Evolutionary conservation across 2,888 invertebrate species (phyloP).

Genomic region (Rotaria sp.): DNA sequence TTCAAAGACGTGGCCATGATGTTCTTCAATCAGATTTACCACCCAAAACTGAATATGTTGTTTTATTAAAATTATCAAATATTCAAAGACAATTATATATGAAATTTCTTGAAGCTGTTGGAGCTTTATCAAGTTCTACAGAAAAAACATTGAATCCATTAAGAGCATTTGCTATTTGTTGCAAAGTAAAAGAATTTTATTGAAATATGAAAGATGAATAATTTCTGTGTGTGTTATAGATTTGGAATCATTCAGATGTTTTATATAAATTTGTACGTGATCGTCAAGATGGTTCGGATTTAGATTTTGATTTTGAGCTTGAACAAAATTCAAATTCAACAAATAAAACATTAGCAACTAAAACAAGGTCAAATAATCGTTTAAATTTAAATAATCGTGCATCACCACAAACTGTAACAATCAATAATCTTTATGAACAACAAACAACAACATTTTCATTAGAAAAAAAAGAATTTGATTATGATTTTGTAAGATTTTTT

Average conservation of each 20-base stretch:
- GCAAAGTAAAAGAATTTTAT: conserved; percentile 64
- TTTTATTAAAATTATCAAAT: conserved; percentile 78
- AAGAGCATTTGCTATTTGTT: conserved; percentile 94
- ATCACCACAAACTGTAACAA: background rate
- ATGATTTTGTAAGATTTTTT: conserved; percentile 46
- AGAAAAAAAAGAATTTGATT: conserved; percentile 44
- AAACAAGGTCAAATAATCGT: background rate
- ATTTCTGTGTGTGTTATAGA: conserved; percentile 47
- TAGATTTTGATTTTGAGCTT: conserved; percentile 46
- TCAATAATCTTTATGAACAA: background rate
- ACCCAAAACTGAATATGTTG: conserved; percentile 85
- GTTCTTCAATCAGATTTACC: conserved; percentile 83
- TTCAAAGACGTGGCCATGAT: conserved; percentile 73
- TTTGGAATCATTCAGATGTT: conserved; percentile 59
- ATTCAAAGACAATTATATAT: conserved; percentile 84
- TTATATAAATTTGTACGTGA: conserved; percentile 50
- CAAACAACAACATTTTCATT: conserved; percentile 38
- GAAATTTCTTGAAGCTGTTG: conserved; percentile 70
- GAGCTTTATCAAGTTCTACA: conserved; percentile 32
- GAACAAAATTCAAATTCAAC: conserved; percentile 13
- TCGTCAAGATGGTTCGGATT: conserved; percentile 48
- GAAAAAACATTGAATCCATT: conserved; percentile 69
- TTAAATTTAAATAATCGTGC: background rate
- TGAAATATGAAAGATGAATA: conserved; percentile 11
- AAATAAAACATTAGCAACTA: background rate